Evolutionary conservation across 2,888 invertebrate genomes (phyloP), one percentile per base, ranked within the genome.

Genomic region (Drosophila vallismaia): DNA sequence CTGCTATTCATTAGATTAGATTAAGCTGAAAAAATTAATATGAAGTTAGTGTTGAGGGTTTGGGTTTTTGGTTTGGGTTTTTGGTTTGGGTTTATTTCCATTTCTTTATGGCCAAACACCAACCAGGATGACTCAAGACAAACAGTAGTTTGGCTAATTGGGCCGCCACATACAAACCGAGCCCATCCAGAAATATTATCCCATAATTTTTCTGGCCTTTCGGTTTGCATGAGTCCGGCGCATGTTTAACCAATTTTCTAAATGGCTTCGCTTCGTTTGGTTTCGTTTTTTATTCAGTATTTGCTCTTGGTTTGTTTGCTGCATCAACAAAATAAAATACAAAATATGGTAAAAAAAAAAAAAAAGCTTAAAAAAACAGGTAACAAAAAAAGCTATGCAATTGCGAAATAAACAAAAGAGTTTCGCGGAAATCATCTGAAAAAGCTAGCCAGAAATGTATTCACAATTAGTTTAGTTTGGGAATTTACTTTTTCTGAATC

Each of bases 181-280:
- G 6, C 38, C 38, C 38, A 14, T 40, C 14, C 7, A 40, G 40
- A 36, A 36, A 36, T 12, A 36, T 9, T 42, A 9, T 14, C 40
- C 40, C 40, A 42, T 42, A 14, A 42, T 12, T 36, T n/a, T 2
- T 36, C 2, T 29, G 14, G 31, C 12, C 6, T 24, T n/a, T 33
- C 6, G 38, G 53, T 33, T 63, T 50, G 64, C 62, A 63, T 63
- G 51, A 64, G 33, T 24, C 10, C 5, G 36, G 42, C 45, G 52
- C 52, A 51, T 64, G 62, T 60, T 62, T 48, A 42, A 49, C 70
- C 73, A 81, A 83, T 86, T 77, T 79, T 59, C 80, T 51, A 76
- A 86, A 86, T 83, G 70, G 70, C 40, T 68, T 64, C 46, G 44
- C 51, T 19, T 33, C 24, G 50, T 33, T 14, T 33, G 8, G 14